Evolutionary conservation across 2,888 invertebrate genomes (phyloP).

Genomic region (Lysandra coridon): DNA sequence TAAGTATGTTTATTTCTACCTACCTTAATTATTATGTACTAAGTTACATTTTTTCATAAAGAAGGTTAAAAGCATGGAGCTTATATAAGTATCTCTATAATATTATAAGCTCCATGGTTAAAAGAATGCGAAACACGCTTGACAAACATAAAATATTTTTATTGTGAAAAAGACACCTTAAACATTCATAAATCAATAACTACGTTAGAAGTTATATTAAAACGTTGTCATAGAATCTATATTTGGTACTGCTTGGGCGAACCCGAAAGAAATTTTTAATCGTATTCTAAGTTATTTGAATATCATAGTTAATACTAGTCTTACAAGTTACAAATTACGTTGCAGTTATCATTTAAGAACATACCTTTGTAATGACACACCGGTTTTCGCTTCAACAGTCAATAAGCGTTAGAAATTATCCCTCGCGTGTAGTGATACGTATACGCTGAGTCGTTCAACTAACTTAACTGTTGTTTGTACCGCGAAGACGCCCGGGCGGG

Average conservation of each 20-base stretch:
- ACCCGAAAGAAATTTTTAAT: background rate
- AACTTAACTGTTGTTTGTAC: slow-evolving; percentile 27
- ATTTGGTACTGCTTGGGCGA: background rate
- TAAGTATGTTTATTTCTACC: no score
- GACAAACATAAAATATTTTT: background rate
- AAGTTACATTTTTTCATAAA: no score
- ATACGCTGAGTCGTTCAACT: slow-evolving; percentile 6
- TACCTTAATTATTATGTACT: no score
- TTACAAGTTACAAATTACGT: background rate
- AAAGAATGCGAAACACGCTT: background rate
- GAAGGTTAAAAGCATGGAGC: no score
- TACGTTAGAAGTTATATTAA: background rate
- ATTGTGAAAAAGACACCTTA: background rate
- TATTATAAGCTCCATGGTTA: background rate
- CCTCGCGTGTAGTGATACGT: background rate
- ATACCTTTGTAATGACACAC: slow-evolving; percentile 9
- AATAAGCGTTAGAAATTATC: background rate
- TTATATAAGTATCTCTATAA: no score
- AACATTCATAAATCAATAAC: background rate
- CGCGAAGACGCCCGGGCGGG: slow-evolving; percentile 28
- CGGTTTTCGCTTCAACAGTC: background rate
- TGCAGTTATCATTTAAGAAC: background rate
- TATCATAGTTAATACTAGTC: background rate
- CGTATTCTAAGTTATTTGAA: background rate
- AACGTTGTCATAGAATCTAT: background rate